Conservation (phyloP, 2,113 vertebrate species). For the Verasper variegatus region DNA sequence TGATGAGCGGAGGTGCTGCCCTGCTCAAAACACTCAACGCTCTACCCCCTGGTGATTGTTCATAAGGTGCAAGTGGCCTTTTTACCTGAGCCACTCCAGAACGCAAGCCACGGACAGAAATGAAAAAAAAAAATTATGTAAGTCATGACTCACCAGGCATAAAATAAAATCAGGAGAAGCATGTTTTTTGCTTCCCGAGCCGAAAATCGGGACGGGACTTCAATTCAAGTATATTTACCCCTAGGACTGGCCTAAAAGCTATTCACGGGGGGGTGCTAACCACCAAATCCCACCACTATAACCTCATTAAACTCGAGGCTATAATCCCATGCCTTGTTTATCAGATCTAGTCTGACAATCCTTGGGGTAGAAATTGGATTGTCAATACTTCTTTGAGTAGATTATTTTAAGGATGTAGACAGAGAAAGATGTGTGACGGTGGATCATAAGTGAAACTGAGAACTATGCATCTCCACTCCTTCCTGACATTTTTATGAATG, state of each 20-base stretch:
- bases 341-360: too few species aligned
- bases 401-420: background rate
- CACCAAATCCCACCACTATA: conserved; percentile 34
- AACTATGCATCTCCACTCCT: background rate
- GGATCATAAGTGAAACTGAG: background rate
- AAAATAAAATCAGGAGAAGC: conserved; percentile 58
- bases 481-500: background rate
- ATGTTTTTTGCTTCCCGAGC: conserved; percentile 41
- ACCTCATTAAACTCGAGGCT: conserved; percentile 29
- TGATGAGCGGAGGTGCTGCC: conserved; percentile 33
- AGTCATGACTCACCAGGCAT: conserved; percentile 74
- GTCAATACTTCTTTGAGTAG: background rate
- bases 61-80: conserved; percentile 28
- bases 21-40: background rate
- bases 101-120: conserved; percentile 45
- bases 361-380: too few species aligned
- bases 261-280: conserved; percentile 19
- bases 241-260: conserved; percentile 16
- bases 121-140: conserved; percentile 67
- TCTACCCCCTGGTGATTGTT: conserved; percentile 23
- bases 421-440: background rate
- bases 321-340: background rate
- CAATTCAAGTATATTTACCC: conserved; percentile 31
- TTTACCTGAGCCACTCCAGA: conserved; percentile 45
- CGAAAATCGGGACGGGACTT: conserved; percentile 40